These are phyloP conservation scores for Oscheius sp. DNA, from an alignment of 2,888 invertebrate genomes.

Conservation along the genomic window DNA sequence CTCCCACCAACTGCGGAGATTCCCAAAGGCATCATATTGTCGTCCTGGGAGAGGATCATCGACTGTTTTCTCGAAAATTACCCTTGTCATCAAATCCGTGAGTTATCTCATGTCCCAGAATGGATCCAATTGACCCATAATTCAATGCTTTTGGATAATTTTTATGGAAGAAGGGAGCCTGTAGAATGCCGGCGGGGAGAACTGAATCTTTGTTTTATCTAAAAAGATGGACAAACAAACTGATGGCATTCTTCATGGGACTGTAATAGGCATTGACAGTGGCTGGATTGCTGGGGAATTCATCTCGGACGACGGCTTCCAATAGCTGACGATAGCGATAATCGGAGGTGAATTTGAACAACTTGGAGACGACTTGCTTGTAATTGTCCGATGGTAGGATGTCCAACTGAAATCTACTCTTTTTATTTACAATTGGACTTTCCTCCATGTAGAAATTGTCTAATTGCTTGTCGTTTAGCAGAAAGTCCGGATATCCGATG, in stretches of 20 bases:
- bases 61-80: not conserved
- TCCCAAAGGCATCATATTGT: slow-evolving; percentile 94
- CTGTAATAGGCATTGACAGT: slow-evolving; percentile 76
- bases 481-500: slow-evolving; percentile 92
- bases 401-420: slow-evolving; percentile 82
- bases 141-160: slow-evolving; percentile 81
- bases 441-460: slow-evolving; percentile 84
- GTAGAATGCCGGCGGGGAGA: slow-evolving; percentile 33
- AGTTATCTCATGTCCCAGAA: slow-evolving; percentile 73
- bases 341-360: slow-evolving; percentile 74
- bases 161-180: slow-evolving; percentile 32
- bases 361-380: slow-evolving; percentile 87
- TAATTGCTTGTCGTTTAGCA: slow-evolving; percentile 81
- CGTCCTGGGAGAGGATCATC: slow-evolving; percentile 84
- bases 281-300: slow-evolving; percentile 70
- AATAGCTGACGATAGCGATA: slow-evolving; percentile 49
- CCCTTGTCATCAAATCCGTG: slow-evolving; percentile 79
- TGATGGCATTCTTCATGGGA: slow-evolving; percentile 74
- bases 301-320: slow-evolving; percentile 65
- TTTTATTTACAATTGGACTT: no score
- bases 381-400: slow-evolving; percentile 82
- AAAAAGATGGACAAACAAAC: not conserved
- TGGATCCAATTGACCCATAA: slow-evolving; percentile 75
- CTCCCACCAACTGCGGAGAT: slow-evolving; percentile 98
- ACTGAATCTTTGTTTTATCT: slow-evolving; percentile 5